Base-by-base conservation (phyloP, 2,888 invertebrate genomes). In the Limnephilus marmoratus region DNA sequence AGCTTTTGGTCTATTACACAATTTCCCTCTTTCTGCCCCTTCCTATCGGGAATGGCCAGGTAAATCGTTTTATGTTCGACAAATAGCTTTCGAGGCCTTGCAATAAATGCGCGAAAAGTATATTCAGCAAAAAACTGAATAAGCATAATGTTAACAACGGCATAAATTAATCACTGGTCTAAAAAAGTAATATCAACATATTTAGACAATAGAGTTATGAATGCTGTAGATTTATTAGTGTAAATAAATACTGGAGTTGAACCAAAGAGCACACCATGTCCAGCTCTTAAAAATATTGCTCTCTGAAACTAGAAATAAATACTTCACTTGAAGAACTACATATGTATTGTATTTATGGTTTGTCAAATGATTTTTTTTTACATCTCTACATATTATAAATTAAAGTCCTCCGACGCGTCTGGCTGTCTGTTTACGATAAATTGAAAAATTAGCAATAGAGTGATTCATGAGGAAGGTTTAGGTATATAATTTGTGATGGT, bases 1-100 rank as follows among this genome's bases (percentile, higher is more conserved):
- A 83, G 83, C 83, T 83, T 41, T 83, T 41, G 83, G 31, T 83
- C 83, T 83, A 83, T 83, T 83, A 83, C 83, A 34, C 83, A 31
- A 41, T 41, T 9, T n/a, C 37, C 83, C 83, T 18, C 37, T 13
- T 3, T 41, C 24, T 37, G 83, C 37, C 34, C 83, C 37, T 15
- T 31, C 82, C 34, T 12, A 34, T 24, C 12, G 15, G 31, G 34
- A 83, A 83, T 83, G 41, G 83, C 41, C 83, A 83, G 83, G 83
- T 83, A 83, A 83, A 83, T 37, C 31, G 37, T 83, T 83, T 83
- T 37, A 83, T 83, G 83, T 24, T 83, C 68, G 68, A 68, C 68
- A 68, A 68, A 68, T 68, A 68, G 68, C 68, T 68, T 68, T 68
- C n/a, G n/a, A 68, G 68, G 68, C 68, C n/a, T 68, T 24, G 68